Evolutionary conservation across 2,113 vertebrate genomes (phyloP).

Genomic region (Xenus cinereus): DNA sequence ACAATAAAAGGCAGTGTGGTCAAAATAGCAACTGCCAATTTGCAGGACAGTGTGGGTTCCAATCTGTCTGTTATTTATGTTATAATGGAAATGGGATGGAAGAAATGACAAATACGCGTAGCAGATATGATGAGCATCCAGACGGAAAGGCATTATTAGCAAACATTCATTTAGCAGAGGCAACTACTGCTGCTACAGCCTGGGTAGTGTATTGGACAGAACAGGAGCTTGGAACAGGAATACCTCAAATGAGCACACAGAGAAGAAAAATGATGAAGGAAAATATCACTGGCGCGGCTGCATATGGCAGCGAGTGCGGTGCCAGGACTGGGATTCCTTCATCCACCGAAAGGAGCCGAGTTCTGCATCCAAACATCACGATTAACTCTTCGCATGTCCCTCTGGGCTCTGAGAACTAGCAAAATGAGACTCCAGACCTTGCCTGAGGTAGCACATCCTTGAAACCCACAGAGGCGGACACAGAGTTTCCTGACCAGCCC

Average conservation of each 20-base stretch:
- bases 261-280: background rate
- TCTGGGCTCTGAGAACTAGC: background rate
- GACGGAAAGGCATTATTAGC: background rate
- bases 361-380: background rate
- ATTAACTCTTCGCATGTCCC: background rate
- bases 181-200: background rate
- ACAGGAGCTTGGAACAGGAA: background rate
- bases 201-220: background rate
- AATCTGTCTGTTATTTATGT: background rate
- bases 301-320: background rate
- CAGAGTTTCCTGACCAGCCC: background rate
- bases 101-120: background rate
- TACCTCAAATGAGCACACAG: background rate
- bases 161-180: constrained; percentile 2
- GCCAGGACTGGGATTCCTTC: constrained; percentile 44
- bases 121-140: background rate
- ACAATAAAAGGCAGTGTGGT: constrained; percentile 8
- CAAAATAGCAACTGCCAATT: constrained; percentile 13
- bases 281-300: background rate
- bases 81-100: background rate
- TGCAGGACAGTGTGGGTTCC: constrained; percentile 5
- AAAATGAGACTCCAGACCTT: background rate
- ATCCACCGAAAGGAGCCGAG: background rate
- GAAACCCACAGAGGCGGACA: rapidly evolving
- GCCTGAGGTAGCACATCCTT: background rate